These are phyloP conservation scores for Trinectes maculatus DNA, from an alignment of 2,113 vertebrate species.

Conservation along the genomic window DNA sequence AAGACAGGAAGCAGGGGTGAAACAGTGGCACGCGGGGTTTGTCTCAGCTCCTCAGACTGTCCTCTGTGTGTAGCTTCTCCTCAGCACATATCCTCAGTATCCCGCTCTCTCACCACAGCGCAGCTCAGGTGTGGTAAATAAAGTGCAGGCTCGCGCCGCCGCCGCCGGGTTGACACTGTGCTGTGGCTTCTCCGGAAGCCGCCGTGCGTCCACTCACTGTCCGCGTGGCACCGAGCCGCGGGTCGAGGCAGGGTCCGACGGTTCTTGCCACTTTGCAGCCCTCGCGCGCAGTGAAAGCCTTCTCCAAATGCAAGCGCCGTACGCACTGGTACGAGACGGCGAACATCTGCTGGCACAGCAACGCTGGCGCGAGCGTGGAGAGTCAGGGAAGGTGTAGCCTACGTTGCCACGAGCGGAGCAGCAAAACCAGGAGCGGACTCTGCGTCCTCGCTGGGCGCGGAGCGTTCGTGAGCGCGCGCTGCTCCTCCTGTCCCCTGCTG, in stretches of 20 bases:
- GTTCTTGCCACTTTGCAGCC: slow-evolving; percentile 61
- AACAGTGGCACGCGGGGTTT: slow-evolving; percentile 26
- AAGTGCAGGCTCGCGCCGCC: slow-evolving; percentile 54
- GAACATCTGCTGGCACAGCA: slow-evolving; percentile 84
- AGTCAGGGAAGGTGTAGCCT: slow-evolving; percentile 62
- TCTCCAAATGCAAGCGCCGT: slow-evolving; percentile 60
- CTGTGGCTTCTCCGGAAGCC: slow-evolving; percentile 34
- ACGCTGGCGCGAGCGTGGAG: slow-evolving; percentile 78
- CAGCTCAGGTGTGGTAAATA: slow-evolving; percentile 84
- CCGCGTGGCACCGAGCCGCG: slow-evolving; percentile 19
- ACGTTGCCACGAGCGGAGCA: slow-evolving; percentile 60
- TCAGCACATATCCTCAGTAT: slow-evolving; percentile 77
- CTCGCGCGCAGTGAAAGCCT: slow-evolving; percentile 45
- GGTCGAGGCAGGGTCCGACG: slow-evolving; percentile 39
- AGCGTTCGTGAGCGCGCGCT: slow-evolving; percentile 54
- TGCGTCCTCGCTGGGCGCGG: slow-evolving; percentile 59
- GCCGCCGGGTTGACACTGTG: slow-evolving; percentile 23
- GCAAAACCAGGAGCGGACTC: slow-evolving; percentile 82
- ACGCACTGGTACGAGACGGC: slow-evolving; percentile 65
- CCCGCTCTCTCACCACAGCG: slow-evolving; percentile 76
- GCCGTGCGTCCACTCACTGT: slow-evolving; percentile 50
- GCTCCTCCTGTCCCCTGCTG: not conserved
- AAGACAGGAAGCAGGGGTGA: slow-evolving; percentile 35
- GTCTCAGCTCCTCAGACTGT: slow-evolving; percentile 55
- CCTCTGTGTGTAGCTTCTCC: slow-evolving; percentile 62